Percentiles rank a stretch among this genome's conserved stretches.
phyloP scores from a whole-genome alignment of 2,113 vertebrate genomes.

The Trichechus manatus region DNA sequence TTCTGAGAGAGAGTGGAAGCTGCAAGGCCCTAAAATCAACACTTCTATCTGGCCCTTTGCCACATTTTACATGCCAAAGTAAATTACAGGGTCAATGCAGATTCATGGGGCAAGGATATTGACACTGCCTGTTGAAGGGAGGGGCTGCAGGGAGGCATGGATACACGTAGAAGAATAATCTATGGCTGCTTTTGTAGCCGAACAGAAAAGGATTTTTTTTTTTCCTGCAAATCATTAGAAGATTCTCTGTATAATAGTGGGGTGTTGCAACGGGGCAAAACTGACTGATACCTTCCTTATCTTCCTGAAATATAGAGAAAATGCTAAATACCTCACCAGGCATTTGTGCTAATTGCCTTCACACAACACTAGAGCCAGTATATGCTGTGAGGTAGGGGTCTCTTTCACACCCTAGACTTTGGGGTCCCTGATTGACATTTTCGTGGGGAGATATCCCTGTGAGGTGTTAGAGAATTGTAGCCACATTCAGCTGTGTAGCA shows the following conservation, averaged over 20 bases:
- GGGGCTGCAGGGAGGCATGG: neutral
- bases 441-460: neutral
- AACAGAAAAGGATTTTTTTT: neutral
- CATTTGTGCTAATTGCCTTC: neutral
- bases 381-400: neutral
- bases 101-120: neutral
- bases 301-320: neutral
- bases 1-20: neutral
- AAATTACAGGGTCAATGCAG: neutral
- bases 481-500: neutral
- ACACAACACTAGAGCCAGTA: neutral
- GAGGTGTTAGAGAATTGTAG: neutral
- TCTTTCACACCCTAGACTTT: neutral
- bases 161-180: neutral
- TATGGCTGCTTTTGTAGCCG: neutral
- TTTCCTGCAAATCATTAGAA: neutral
- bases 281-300: neutral
- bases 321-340: neutral
- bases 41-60: neutral
- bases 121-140: neutral
- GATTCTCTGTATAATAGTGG: neutral
- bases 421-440: neutral
- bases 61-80: neutral
- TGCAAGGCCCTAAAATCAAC: neutral
- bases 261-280: neutral